Base-by-base conservation (phyloP, 2,888 invertebrate species). In the Bibio marci region DNA sequence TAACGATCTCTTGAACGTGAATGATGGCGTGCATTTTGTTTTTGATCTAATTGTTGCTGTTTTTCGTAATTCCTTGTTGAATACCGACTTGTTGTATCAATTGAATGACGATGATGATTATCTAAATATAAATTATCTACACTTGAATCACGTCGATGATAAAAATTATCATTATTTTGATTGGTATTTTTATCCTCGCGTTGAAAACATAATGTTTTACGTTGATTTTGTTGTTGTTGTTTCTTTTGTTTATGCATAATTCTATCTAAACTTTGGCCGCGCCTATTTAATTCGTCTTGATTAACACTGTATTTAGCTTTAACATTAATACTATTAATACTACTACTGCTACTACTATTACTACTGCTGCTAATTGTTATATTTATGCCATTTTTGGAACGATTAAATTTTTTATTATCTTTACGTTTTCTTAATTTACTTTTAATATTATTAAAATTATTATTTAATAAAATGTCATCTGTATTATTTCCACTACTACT, bases 191-290 rank as follows among this genome's bases (percentile, higher is more conserved):
- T 27, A 19, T 19, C 25, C 13, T 41, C 40, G 13, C 37, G 37
- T 25, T 35, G 37, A 14, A 37, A 41, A 13, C 37, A 41, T 11
- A 37, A 13, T 26, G 26, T 37, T 31, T 41, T 37, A 12, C 19
- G 17, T 8, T 34, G 19, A 8, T 17, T 10, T 11, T 34, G 22
- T 15, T 37, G 22, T 30, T 36, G 35, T 11, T 41, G 37, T 19
- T 41, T 44, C 27, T 35, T 38, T 19, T 41, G 33, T 19, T 41
- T 44, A 33, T 35, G 37, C 19, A 50, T 52, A 1, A 52, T 52
- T 7, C 58, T 49, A 30, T 59, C 59, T 13, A 61, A 40, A 40
- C 59, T 60, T 35, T 55, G 52, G 2, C 57, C 60, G 2, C 59
- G 52, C 2, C 53, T 48, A 13, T 33, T 22, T n/a, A 15, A 26